phyloP scores from a whole-genome alignment of 2,888 invertebrate genomes.

The Serripes groenlandicus region DNA sequence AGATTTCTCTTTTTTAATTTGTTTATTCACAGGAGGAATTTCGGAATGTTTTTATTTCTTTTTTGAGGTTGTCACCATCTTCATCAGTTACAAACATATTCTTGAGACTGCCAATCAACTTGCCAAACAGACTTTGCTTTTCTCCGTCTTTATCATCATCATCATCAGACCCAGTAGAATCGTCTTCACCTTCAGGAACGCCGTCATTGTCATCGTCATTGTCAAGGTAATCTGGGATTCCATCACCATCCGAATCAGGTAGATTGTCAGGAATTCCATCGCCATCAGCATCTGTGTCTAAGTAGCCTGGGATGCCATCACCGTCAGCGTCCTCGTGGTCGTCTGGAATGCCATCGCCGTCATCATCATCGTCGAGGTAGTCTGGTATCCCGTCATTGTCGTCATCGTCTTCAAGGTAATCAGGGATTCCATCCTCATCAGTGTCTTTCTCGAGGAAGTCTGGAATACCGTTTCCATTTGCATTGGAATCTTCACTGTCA shows the following conservation, averaged over 20 bases:
- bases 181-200: constrained; percentile 30
- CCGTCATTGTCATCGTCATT: constrained; percentile 75
- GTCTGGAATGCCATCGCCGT: constrained; percentile 79
- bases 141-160: constrained; percentile 29
- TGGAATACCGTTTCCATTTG: constrained; percentile 83
- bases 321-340: constrained; percentile 76
- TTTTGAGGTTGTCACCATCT: constrained; percentile 53
- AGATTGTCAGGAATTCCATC: constrained; percentile 80
- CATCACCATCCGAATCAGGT: constrained; percentile 81
- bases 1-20: constrained; percentile 35
- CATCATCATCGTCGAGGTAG: constrained; percentile 70
- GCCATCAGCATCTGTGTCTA: constrained; percentile 77
- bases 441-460: constrained; percentile 72
- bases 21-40: constrained; percentile 38
- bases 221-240: constrained; percentile 78
- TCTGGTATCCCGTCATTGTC: constrained; percentile 82
- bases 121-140: constrained; percentile 68
- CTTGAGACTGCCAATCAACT: constrained; percentile 69
- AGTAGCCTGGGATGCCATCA: constrained; percentile 80
- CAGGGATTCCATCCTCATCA: constrained; percentile 77
- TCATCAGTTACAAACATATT: constrained; percentile 71
- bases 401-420: constrained; percentile 72
- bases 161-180: constrained; percentile 19
- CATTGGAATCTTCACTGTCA: constrained; percentile 76
- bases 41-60: constrained; percentile 64